A percentile compares a stretch with the other conserved stretches of the same genome.
These are phyloP conservation scores for Sminthurinus aureus DNA, from an alignment of 2,888 invertebrate genomes.

Conservation along the genomic window DNA sequence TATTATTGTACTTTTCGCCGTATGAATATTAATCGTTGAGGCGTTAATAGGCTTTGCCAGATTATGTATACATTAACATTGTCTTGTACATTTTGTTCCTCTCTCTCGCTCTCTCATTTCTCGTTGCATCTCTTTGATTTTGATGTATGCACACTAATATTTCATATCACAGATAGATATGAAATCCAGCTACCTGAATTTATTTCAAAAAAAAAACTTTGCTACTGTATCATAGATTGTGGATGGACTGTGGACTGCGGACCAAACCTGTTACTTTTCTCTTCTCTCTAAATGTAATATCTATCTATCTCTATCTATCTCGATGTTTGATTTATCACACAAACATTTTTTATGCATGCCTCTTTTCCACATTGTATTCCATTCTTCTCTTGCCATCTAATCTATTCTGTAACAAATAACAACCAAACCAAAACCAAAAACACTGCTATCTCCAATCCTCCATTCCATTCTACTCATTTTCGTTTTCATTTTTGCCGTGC, in stretches of 20 bases:
- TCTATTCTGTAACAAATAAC: no score
- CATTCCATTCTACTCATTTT: neutral
- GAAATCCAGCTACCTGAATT: constrained; percentile 35
- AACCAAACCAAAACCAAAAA: neutral
- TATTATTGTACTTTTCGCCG: constrained; percentile 30
- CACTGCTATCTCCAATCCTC: neutral
- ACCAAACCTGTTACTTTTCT: neutral
- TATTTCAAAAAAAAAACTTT: constrained; percentile 36
- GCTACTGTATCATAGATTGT: constrained; percentile 6
- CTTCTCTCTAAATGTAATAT: constrained; percentile 1
- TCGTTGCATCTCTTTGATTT: neutral
- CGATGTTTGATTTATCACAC: constrained; percentile 36
- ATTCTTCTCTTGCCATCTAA: neutral
- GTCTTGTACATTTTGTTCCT: neutral
- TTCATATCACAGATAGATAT: neutral
- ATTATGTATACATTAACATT: constrained; percentile 25
- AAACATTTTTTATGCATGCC: constrained; percentile 1
- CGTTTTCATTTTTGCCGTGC: neutral
- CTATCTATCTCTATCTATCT: constrained; percentile 32
- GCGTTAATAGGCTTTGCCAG: constrained; percentile 43
- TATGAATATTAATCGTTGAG: constrained; percentile 43
- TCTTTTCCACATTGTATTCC: neutral
- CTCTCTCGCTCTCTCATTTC: neutral
- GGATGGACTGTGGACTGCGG: neutral
- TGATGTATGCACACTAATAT: neutral